Conservation (phyloP, 2,113 vertebrate genomes). For the Sprattus sprattus region DNA sequence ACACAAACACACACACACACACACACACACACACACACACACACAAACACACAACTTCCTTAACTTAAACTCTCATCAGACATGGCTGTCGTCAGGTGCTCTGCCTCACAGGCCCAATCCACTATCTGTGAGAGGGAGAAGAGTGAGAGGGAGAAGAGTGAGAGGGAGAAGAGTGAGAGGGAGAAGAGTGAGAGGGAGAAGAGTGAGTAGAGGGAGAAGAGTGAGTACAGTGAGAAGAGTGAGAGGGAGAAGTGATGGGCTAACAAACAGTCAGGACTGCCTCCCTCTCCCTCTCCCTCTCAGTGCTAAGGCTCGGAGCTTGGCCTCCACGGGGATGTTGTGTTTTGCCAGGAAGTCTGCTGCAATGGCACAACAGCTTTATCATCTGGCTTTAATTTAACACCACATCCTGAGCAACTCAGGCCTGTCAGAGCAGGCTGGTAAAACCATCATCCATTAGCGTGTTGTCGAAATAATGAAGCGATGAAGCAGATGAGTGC, state of each 20-base stretch:
- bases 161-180: too few relatives aligned
- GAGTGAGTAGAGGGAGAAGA: too few relatives aligned
- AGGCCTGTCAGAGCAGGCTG: slow-evolving; percentile 36
- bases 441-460: neutral
- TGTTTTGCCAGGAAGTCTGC: slow-evolving; percentile 4
- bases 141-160: too few relatives aligned
- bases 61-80: too few relatives aligned
- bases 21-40: neutral
- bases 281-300: neutral
- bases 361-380: slow-evolving; percentile 47
- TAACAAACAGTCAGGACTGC: neutral
- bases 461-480: slow-evolving; percentile 29
- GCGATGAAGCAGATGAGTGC: slow-evolving; percentile 28
- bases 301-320: neutral
- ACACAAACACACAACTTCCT: neutral
- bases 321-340: neutral
- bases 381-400: slow-evolving; percentile 63
- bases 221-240: too few relatives aligned
- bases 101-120: neutral
- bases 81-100: neutral
- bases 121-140: neutral
- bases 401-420: slow-evolving; percentile 51
- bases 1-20: neutral
- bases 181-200: too few relatives aligned
- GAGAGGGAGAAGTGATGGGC: too few relatives aligned